A percentile compares a stretch with the other conserved stretches of the same genome.
Conservation (phyloP, 2,888 invertebrate species). For the Therioaphis trifolii region DNA sequence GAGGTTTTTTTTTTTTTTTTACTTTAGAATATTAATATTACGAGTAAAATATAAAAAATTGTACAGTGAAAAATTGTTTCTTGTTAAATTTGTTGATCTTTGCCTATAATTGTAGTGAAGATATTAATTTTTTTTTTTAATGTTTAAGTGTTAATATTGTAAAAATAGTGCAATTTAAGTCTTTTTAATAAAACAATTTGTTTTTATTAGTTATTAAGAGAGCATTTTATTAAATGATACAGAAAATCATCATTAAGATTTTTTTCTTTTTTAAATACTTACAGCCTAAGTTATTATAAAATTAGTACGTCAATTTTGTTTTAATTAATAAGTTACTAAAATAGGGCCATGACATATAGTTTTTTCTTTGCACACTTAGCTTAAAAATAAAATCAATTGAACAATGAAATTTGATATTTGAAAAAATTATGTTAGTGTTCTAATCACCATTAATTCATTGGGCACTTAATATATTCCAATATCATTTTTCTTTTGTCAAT, state of each 20-base stretch:
- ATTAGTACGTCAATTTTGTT: constrained; percentile 56
- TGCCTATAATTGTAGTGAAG: constrained; percentile 62
- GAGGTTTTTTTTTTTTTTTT: constrained; percentile 34
- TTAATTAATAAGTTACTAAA: constrained; percentile 47
- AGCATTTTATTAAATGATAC: constrained; percentile 62
- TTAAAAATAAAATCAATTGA: constrained; percentile 54
- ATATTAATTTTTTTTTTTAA: constrained; percentile 59
- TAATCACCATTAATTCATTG: constrained; percentile 51
- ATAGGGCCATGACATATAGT: constrained; percentile 55
- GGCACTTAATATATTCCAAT: constrained; percentile 58
- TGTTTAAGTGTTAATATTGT: constrained; percentile 62
- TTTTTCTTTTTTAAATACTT: constrained; percentile 58
- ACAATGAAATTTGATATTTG: constrained; percentile 55
- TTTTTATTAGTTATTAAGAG: constrained; percentile 62
- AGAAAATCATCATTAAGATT: constrained; percentile 46
- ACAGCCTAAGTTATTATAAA: constrained; percentile 55
- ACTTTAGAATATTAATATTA: constrained; percentile 52
- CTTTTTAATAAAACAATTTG: constrained; percentile 63
- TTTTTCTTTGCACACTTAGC: constrained; percentile 60
- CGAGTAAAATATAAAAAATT: constrained; percentile 56
- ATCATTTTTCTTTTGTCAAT: constrained; percentile 53
- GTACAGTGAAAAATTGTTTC: constrained; percentile 63
- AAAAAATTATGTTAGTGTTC: constrained; percentile 48
- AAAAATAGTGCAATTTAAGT: constrained; percentile 63
- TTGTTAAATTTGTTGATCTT: constrained; percentile 63